Evolutionary conservation across 2,113 vertebrate genomes (phyloP).

Genomic region (Calypte anna): DNA sequence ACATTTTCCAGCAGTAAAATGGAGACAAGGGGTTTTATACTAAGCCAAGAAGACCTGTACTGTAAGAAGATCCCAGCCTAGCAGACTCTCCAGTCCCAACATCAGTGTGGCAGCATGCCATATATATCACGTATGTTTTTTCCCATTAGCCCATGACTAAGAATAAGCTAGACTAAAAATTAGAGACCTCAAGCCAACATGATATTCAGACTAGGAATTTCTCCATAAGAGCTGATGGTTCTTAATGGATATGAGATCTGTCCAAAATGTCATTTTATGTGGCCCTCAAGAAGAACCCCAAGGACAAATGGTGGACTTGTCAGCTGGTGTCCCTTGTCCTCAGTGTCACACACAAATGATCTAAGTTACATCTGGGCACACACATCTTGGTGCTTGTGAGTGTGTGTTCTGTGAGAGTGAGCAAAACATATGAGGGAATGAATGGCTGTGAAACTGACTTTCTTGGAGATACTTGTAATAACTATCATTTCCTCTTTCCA

Average conservation of each 20-base stretch:
- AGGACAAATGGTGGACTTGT: not conserved
- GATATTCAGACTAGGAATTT: not conserved
- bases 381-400: not conserved
- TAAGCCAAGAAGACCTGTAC: not conserved
- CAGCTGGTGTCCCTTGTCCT: not conserved
- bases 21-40: not conserved
- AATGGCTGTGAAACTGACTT: not conserved
- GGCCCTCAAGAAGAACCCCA: not conserved
- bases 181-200: not conserved
- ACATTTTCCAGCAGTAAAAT: not conserved
- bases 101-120: rapidly evolving
- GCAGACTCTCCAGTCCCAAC: rapidly evolving
- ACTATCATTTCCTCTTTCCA: not conserved
- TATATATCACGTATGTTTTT: not conserved
- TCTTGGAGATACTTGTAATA: not conserved
- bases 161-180: not conserved
- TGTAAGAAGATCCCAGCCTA: not conserved
- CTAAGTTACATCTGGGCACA: not conserved
- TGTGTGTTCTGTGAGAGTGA: not conserved
- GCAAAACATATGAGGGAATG: not conserved
- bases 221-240: not conserved
- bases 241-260: not conserved
- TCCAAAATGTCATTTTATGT: not conserved
- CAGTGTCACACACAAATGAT: not conserved
- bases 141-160: not conserved